Percentiles rank a stretch among this genome's conserved stretches.
Evolutionary conservation across 1,140 invertebrate genomes (phyloP).

Genomic region (Hylaeus anthracinus): DNA sequence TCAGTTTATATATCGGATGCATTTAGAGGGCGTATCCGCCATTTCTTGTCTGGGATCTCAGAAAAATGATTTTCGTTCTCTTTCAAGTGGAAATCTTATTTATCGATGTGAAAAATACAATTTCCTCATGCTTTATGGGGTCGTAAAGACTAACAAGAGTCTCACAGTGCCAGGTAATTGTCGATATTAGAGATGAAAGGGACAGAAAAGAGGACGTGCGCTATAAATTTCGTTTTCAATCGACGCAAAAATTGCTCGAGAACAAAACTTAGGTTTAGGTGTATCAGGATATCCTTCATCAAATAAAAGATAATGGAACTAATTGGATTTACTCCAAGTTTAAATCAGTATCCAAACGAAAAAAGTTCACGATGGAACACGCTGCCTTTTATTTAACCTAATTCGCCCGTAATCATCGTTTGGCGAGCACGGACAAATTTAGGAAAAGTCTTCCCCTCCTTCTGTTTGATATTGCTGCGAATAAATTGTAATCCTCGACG

Average conservation of each 20-base stretch:
- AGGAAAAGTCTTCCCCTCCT: not conserved
- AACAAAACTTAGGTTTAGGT: not conserved
- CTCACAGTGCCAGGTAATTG: not conserved
- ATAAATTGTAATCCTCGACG: not conserved
- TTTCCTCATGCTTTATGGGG: not conserved
- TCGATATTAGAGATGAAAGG: not conserved
- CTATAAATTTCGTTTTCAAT: constrained; percentile 19
- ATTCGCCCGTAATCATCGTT: too few relatives aligned
- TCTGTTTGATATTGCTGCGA: too few relatives aligned
- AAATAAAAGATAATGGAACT: too few relatives aligned
- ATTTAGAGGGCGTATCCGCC: too few relatives aligned
- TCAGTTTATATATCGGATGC: too few relatives aligned
- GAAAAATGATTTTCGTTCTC: not conserved
- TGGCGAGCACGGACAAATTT: not conserved
- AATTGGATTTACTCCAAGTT: too few relatives aligned
- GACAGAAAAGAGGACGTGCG: not conserved
- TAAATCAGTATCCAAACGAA: too few relatives aligned
- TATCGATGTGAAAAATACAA: constrained; percentile 2
- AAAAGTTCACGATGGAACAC: too few relatives aligned
- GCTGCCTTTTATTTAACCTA: too few relatives aligned
- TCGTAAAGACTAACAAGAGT: not conserved
- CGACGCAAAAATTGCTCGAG: not conserved
- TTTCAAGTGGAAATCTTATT: not conserved
- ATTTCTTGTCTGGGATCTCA: not conserved
- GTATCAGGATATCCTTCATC: too few relatives aligned